Evolutionary conservation across 2,797 vertebrate genomes (phyloP).

Genomic region (Lutjanus campechanus): DNA sequence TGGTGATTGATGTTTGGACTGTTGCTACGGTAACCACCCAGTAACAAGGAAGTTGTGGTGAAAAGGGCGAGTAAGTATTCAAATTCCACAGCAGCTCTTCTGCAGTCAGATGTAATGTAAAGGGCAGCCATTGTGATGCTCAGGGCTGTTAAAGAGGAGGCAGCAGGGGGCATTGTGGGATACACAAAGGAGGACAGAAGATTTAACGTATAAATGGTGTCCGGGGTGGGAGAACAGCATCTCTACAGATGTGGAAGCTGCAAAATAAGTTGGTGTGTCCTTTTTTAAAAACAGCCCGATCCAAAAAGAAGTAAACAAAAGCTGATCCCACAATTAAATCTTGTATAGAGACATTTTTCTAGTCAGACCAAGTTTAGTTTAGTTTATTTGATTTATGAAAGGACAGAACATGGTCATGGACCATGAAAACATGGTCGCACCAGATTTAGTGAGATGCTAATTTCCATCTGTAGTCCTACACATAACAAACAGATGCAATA

Average conservation of each 20-base stretch:
- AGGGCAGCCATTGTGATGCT: conserved; percentile 68
- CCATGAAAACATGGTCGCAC: too few species aligned
- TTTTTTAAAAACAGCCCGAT: background rate
- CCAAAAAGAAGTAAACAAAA: background rate
- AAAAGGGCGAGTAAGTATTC: conserved; percentile 51
- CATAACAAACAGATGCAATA: too few species aligned
- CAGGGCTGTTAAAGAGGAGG: conserved; percentile 31
- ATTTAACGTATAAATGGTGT: conserved; percentile 10
- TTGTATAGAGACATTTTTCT: background rate
- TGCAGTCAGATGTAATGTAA: conserved; percentile 55
- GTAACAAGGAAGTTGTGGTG: conserved; percentile 53
- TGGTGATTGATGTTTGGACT: conserved; percentile 44
- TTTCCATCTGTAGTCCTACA: too few species aligned
- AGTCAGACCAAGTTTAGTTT: too few species aligned
- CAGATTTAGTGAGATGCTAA: too few species aligned
- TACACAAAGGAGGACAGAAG: conserved; percentile 44
- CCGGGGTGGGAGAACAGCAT: background rate
- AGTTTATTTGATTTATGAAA: too few species aligned
- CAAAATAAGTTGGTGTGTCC: background rate
- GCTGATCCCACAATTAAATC: background rate
- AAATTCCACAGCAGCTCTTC: conserved; percentile 58
- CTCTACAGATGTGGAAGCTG: background rate
- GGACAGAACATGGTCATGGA: too few species aligned
- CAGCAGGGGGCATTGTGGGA: conserved; percentile 69
- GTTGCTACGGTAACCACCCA: conserved; percentile 54